These are phyloP conservation scores for rat (Rattus norvegicus) DNA, from an alignment of 2,113 vertebrate species.

Conservation along the genomic window DNA sequence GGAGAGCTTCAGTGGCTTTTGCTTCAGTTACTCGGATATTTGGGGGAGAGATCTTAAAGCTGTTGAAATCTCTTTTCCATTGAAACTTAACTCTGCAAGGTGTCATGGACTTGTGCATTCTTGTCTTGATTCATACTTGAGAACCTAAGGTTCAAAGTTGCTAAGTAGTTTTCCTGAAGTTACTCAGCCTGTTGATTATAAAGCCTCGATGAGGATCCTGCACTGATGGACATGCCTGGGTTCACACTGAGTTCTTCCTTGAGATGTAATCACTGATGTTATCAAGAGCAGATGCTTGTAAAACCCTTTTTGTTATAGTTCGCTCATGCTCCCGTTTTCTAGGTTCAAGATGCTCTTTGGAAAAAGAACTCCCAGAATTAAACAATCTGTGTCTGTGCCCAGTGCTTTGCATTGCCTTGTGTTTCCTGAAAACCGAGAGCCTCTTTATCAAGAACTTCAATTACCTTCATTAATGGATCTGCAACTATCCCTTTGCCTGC, in stretches of 20 bases:
- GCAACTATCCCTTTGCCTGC: neutral
- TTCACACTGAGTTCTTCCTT: neutral
- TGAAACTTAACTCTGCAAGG: neutral
- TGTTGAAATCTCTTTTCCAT: neutral
- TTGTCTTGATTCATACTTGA: neutral
- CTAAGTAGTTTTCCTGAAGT: neutral
- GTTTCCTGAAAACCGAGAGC: slow-evolving; percentile 13
- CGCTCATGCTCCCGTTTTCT: neutral
- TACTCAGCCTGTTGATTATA: neutral
- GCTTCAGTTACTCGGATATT: neutral
- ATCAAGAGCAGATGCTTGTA: neutral
- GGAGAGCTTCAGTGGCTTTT: fast-evolving
- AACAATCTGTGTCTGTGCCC: slow-evolving; percentile 37
- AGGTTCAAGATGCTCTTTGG: slow-evolving; percentile 56
- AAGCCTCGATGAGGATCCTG: neutral
- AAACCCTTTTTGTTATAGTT: neutral
- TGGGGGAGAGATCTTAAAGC: neutral
- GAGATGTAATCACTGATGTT: neutral
- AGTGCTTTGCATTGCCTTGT: slow-evolving; percentile 22
- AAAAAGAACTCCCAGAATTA: slow-evolving; percentile 50
- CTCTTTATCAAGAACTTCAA: slow-evolving; percentile 39
- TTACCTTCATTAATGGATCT: slow-evolving; percentile 30
- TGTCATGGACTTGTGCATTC: neutral
- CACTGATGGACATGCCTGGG: neutral
- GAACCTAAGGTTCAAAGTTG: neutral